These are phyloP conservation scores for Conus ventricosus DNA, from an alignment of 1,140 invertebrate species.

Conservation along the genomic window DNA sequence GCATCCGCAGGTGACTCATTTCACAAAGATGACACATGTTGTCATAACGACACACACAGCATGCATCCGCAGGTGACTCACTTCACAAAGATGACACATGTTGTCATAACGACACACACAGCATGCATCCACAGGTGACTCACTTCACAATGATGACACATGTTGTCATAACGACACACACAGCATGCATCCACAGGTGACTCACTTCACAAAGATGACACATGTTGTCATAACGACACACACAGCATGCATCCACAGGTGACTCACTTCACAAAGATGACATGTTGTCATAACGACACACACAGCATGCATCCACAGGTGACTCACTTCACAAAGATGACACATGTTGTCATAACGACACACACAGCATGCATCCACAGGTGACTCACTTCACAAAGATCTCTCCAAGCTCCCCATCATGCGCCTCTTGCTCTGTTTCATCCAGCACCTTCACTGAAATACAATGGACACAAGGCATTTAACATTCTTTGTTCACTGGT, in stretches of 20 bases:
- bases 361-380: too few species aligned
- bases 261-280: too few species aligned
- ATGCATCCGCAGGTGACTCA: constrained; percentile 46
- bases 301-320: not conserved
- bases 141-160: too few species aligned
- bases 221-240: too few species aligned
- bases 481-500: not conserved
- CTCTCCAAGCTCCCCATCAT: constrained; percentile 84
- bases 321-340: too few species aligned
- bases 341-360: too few species aligned
- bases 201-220: constrained; percentile 86
- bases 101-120: too few species aligned
- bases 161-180: too few species aligned
- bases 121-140: not conserved
- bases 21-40: too few species aligned
- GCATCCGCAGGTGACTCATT: not conserved
- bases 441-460: constrained; percentile 74
- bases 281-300: too few species aligned
- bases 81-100: constrained; percentile 90
- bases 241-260: not conserved
- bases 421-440: constrained; percentile 82
- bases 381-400: constrained; percentile 83
- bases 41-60: too few species aligned
- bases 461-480: not conserved
- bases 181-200: not conserved